Evolutionary conservation across 2,888 invertebrate species (phyloP).

Genomic region (Cetonia aurata): DNA sequence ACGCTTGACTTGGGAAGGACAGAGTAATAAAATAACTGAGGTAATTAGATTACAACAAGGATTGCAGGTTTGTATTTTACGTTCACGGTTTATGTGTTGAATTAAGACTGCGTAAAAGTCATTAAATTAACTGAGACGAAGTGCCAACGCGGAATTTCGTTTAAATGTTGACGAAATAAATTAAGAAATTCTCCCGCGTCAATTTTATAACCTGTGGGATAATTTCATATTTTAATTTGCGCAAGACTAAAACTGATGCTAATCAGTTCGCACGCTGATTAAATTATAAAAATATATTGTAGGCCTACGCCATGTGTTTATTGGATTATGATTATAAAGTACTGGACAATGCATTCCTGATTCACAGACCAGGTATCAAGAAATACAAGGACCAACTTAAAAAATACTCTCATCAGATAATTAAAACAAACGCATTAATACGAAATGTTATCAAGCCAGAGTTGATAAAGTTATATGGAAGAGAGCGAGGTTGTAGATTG

Average conservation of each 20-base stretch:
- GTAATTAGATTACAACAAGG: constrained; percentile 55
- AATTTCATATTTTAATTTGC: no score
- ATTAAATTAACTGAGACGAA: no score
- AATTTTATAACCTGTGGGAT: neutral
- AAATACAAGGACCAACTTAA: constrained; percentile 56
- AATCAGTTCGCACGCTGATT: no score
- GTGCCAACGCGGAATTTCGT: no score
- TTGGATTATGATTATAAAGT: constrained; percentile 89
- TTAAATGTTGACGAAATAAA: no score
- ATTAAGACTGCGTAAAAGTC: constrained; percentile 1
- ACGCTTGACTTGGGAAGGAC: constrained; percentile 69
- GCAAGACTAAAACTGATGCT: no score
- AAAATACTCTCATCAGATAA: constrained; percentile 58
- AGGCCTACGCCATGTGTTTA: constrained; percentile 88
- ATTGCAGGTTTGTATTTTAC: constrained; percentile 1
- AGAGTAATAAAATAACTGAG: constrained; percentile 71
- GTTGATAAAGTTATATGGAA: constrained; percentile 50
- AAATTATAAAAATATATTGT: constrained; percentile 52
- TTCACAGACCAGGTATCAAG: constrained; percentile 80
- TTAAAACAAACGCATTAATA: constrained; percentile 46
- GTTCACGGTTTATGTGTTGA: neutral
- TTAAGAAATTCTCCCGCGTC: no score
- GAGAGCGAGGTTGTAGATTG: constrained; percentile 46
- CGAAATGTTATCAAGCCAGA: constrained; percentile 46
- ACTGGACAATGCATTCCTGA: constrained; percentile 86